Evolutionary conservation across 2,113 vertebrate species (phyloP), one percentile per base, ranked within the genome.

Genomic region (Sander lucioperca): DNA sequence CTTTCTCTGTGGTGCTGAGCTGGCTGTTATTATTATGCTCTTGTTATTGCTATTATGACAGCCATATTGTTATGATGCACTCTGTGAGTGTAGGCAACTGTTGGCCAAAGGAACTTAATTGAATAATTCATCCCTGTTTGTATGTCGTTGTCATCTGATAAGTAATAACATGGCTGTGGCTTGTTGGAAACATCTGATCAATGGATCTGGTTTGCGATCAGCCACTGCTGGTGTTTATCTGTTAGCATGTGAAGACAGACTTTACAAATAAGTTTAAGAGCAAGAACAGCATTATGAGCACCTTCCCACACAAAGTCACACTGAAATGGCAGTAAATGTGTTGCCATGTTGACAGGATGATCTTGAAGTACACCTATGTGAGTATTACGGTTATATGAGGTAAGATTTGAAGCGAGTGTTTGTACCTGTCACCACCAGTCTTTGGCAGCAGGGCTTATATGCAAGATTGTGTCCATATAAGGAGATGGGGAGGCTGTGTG

Each of bases 391-490:
- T 16, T 39, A 59, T 43, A 13, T 39, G 15, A 54, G 36, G 45
- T 39, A 10, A 14, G 18, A 57, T 58, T 21, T 74, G 69, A 79
- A 77, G 27, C 45, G 11, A 59, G 70, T 7, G 30, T 65, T 61
- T 81, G 61, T 73, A 79, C 33, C 54, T 79, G 53, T 80, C 74
- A 79, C 36, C 58, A 45, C n/a, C 59, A 39, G 69, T 57, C 59
- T 78, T 25, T 7, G 19, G 56, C 62, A 33, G 56, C 25, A n/a
- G 47, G 54, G 23, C 43, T 21, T 27, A 47, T 27, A 47, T 15
- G 7, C n/a, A 27, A 51, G 45, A 51, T 30, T 54, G 47, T 48
- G 47, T 75, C 91, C 85, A 68, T 87, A 77, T 76, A 90, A 88
- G 92, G 85, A 47, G 23, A 63, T 18, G 3, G 9, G 19, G 47